phyloP scores from a whole-genome alignment of 2,113 vertebrate genomes.

The Perca schrenkii region DNA sequence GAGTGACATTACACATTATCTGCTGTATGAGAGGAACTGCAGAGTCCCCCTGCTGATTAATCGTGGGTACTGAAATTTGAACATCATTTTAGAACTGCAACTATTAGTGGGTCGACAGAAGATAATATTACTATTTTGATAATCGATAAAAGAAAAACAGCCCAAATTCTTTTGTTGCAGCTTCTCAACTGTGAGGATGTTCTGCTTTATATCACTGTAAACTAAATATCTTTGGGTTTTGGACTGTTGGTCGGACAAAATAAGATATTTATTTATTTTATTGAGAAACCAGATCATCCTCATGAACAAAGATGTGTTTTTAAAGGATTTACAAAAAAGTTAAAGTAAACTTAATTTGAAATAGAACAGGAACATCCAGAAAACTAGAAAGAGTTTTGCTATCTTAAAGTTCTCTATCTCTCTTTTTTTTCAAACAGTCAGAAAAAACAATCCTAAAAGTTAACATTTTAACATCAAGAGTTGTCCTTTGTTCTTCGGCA shows the following conservation, averaged over 20 bases:
- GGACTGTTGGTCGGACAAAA: neutral
- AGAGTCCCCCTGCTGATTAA: conserved; percentile 46
- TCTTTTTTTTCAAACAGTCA: too few species aligned
- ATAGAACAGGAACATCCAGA: neutral
- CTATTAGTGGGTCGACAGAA: neutral
- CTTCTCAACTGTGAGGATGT: neutral
- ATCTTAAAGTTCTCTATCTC: too few species aligned
- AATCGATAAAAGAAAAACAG: neutral
- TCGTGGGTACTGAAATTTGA: conserved; percentile 11
- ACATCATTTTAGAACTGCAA: neutral
- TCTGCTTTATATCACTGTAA: neutral
- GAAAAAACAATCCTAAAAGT: neutral
- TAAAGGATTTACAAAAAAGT: neutral
- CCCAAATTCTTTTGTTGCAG: neutral
- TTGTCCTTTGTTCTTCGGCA: neutral
- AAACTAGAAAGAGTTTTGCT: neutral
- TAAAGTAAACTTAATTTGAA: neutral
- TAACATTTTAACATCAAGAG: neutral
- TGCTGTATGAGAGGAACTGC: neutral
- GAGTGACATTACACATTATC: neutral
- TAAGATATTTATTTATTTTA: neutral
- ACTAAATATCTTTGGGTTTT: neutral
- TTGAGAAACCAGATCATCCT: neutral
- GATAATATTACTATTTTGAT: neutral
- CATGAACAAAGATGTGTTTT: neutral